Conservation (phyloP, 64 coral and sea anemone species). For the Dendronephthya gigantea region DNA sequence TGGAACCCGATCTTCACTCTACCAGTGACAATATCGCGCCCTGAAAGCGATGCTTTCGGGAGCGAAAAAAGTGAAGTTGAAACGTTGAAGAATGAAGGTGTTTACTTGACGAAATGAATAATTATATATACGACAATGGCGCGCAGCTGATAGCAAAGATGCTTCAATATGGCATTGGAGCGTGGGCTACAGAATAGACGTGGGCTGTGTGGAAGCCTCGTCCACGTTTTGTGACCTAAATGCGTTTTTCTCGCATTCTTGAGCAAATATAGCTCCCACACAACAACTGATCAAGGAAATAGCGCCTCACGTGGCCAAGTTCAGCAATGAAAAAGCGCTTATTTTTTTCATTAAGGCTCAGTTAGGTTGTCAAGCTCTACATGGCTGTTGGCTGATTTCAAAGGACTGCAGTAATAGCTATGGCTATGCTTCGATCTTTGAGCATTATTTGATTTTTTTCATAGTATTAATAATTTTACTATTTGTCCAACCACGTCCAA, state of each 20-base stretch:
- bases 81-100: neutral
- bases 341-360: too few relatives aligned
- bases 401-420: too few relatives aligned
- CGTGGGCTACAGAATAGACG: neutral
- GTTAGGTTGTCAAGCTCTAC: too few relatives aligned
- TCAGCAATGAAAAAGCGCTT: too few relatives aligned
- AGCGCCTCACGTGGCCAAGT: neutral
- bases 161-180: neutral
- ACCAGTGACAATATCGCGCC: neutral
- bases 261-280: neutral
- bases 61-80: neutral
- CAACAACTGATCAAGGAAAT: neutral
- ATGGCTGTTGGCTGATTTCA: too few relatives aligned
- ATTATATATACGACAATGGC: neutral
- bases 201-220: neutral
- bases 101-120: neutral
- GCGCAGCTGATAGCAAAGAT: neutral
- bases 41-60: neutral
- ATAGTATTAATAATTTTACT: too few relatives aligned
- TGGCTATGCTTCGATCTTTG: too few relatives aligned
- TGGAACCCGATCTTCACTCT: neutral
- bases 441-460: too few relatives aligned
- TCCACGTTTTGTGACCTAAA: neutral
- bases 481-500: too few relatives aligned
- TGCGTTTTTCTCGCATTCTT: neutral